phyloP scores from a whole-genome alignment of 2,113 vertebrate species.

The Suncus etruscus region DNA sequence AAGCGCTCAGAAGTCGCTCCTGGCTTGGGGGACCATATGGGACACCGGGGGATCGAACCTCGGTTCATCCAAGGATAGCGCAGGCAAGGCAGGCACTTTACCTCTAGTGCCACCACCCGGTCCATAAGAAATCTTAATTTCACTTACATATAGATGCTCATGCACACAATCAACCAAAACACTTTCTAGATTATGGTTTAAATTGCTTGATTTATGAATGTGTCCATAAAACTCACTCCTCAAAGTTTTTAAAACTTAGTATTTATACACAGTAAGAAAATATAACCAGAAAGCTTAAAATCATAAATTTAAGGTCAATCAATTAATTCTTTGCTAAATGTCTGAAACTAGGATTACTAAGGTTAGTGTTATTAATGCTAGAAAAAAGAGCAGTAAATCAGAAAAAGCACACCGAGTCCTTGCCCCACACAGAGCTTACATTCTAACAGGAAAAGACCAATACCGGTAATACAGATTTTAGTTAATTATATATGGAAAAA shows the following conservation, averaged over 20 bases:
- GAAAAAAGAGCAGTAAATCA: neutral
- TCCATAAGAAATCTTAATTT: slow-evolving; percentile 35
- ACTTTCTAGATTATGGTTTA: slow-evolving; percentile 54
- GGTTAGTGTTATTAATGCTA: neutral
- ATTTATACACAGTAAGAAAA: slow-evolving; percentile 62
- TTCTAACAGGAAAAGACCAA: slow-evolving; percentile 54
- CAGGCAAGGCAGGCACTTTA: too few relatives aligned
- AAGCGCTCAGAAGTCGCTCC: too few relatives aligned
- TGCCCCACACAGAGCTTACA: slow-evolving; percentile 60
- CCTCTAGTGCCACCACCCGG: too few relatives aligned
- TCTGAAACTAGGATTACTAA: neutral
- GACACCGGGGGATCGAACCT: too few relatives aligned
- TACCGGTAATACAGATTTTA: slow-evolving; percentile 23
- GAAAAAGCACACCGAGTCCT: slow-evolving; percentile 32
- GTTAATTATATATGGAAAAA: neutral
- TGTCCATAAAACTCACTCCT: slow-evolving; percentile 47
- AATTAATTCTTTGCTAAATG: slow-evolving; percentile 44
- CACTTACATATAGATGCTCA: slow-evolving; percentile 24
- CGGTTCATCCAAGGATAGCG: too few relatives aligned
- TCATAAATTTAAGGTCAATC: neutral
- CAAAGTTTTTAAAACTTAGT: slow-evolving; percentile 35
- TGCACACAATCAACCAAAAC: slow-evolving; percentile 36
- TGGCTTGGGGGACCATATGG: too few relatives aligned
- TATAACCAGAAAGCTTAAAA: slow-evolving; percentile 51
- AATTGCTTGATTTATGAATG: slow-evolving; percentile 54